phyloP scores from a whole-genome alignment of 2,888 invertebrate genomes.

The Cantharis rufa region DNA sequence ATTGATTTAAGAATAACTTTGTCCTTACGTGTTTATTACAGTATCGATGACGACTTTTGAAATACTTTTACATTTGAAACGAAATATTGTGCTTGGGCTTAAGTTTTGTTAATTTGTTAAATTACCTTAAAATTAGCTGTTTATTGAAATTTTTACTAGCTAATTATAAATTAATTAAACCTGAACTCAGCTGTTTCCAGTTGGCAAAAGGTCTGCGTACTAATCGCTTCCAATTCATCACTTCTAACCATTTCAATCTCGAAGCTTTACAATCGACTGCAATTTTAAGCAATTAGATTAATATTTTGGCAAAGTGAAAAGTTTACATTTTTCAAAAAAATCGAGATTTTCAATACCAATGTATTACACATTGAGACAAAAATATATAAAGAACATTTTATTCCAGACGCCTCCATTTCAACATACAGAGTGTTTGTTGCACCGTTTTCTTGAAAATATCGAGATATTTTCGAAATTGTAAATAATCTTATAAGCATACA shows the following conservation, averaged over 20 bases:
- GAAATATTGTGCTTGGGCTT: neutral
- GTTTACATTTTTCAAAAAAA: neutral
- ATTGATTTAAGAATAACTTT: neutral
- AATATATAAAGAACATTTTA: no score
- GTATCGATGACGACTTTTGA: neutral
- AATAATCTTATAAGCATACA: neutral
- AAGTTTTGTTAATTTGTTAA: neutral
- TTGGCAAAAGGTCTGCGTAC: neutral
- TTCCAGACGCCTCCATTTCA: no score
- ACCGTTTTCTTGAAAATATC: no score
- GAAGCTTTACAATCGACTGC: neutral
- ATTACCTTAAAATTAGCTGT: neutral
- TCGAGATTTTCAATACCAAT: no score
- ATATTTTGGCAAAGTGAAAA: neutral
- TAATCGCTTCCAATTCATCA: neutral
- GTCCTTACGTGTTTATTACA: neutral
- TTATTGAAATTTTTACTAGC: neutral
- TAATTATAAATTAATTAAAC: neutral
- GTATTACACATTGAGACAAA: no score
- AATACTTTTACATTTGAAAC: neutral
- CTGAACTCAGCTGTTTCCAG: neutral
- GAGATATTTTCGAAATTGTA: neutral
- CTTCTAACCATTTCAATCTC: neutral
- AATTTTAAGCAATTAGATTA: neutral
- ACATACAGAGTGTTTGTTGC: neutral